Percentiles rank a stretch among this genome's conserved stretches.
These are phyloP conservation scores for Ladona fulva DNA, from an alignment of 1,140 invertebrate species.

Conservation along the genomic window DNA sequence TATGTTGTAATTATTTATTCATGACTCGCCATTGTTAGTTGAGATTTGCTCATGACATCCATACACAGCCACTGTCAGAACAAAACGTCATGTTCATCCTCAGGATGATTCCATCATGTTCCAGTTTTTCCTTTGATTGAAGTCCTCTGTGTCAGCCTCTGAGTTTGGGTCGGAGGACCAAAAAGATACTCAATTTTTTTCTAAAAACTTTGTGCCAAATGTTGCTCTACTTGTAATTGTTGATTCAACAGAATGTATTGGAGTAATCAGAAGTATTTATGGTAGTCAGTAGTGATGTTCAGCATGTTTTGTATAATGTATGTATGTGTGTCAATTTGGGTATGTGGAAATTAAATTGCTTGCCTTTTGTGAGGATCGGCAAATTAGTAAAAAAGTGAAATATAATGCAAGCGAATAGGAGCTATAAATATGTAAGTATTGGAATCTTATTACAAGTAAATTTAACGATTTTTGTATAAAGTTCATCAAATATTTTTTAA, in stretches of 20 bases:
- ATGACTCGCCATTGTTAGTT: background rate
- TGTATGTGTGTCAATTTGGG: background rate
- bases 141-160: too few species aligned
- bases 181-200: background rate
- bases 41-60: background rate
- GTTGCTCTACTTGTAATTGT: background rate
- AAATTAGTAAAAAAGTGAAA: slow-evolving; percentile 1
- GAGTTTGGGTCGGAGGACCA: background rate
- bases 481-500: background rate
- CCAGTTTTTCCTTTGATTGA: too few species aligned
- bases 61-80: too few species aligned
- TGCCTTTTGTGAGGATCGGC: background rate
- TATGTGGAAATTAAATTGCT: background rate
- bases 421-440: background rate
- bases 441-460: background rate
- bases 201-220: background rate
- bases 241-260: background rate
- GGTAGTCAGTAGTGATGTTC: background rate
- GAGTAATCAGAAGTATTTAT: background rate
- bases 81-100: too few species aligned
- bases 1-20: background rate
- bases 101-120: too few species aligned
- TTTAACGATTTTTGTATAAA: slow-evolving; percentile 1
- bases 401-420: background rate
- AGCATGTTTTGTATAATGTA: background rate